Percentiles rank a stretch among this genome's conserved stretches.
These are phyloP conservation scores for Mesembrinibis cayennensis DNA, from an alignment of 2,113 vertebrate species.

Conservation along the genomic window DNA sequence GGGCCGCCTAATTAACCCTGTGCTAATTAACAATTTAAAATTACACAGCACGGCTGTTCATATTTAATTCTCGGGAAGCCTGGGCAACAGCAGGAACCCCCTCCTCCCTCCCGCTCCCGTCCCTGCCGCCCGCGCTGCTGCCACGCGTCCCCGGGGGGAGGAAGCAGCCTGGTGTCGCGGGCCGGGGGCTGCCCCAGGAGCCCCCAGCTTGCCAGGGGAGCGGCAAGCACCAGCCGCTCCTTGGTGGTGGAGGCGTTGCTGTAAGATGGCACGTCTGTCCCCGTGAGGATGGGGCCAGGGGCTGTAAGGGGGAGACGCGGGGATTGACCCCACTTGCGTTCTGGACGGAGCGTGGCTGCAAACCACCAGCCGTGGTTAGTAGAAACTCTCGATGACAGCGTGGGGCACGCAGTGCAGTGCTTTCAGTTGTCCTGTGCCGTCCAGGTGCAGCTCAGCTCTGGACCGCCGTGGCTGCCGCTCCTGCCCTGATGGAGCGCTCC, in stretches of 20 bases:
- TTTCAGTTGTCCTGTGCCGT: rapidly evolving
- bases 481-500: neutral
- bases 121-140: constrained; percentile 53
- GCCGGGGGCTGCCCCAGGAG: neutral
- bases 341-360: neutral
- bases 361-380: neutral
- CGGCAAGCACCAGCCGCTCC: neutral
- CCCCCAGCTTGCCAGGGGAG: neutral
- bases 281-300: neutral
- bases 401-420: rapidly evolving
- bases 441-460: rapidly evolving
- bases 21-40: constrained; percentile 99
- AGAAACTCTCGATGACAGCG: rapidly evolving
- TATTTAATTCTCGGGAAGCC: constrained; percentile 87
- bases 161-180: neutral
- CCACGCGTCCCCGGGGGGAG: neutral
- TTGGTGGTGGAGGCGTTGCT: rapidly evolving
- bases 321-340: neutral
- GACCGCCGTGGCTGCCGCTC: rapidly evolving
- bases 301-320: rapidly evolving
- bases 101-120: constrained; percentile 37
- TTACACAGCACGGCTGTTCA: constrained; percentile 91
- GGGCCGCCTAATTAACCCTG: constrained; percentile 96
- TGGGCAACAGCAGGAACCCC: constrained; percentile 69
- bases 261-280: neutral